Evolutionary conservation across 2,113 vertebrate species (phyloP).

Genomic region (Larimichthys crocea): DNA sequence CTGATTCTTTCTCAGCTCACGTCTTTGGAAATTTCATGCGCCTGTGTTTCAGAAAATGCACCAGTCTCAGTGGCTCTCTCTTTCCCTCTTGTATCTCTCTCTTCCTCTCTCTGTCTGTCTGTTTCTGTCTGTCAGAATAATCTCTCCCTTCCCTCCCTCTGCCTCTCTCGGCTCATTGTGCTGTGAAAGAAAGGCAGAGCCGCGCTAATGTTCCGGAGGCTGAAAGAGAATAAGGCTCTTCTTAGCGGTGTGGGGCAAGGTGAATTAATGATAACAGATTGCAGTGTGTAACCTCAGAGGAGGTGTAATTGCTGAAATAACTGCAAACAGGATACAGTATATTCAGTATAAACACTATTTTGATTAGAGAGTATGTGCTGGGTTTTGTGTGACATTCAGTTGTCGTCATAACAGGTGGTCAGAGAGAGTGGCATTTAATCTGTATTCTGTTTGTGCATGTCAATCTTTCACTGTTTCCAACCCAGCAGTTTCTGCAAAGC

Average conservation of each 20-base stretch:
- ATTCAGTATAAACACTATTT: background rate
- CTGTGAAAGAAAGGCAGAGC: slow-evolving; percentile 50
- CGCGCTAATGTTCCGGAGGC: slow-evolving; percentile 32
- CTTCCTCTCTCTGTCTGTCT: background rate
- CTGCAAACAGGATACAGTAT: background rate
- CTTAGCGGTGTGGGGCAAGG: slow-evolving; percentile 11
- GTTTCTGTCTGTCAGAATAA: background rate
- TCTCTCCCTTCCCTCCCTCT: slow-evolving; percentile 1
- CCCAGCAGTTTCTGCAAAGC: background rate
- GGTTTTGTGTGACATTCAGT: background rate
- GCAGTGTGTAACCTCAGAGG: background rate
- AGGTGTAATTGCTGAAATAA: background rate
- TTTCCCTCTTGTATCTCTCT: background rate
- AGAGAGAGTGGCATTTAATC: background rate
- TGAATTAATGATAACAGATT: slow-evolving; percentile 50
- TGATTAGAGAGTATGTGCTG: background rate
- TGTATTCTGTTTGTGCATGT: background rate
- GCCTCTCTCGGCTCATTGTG: slow-evolving; percentile 46
- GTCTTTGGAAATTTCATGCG: slow-evolving; percentile 4
- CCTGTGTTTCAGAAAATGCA: slow-evolving; percentile 27
- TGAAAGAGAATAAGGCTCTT: slow-evolving; percentile 40
- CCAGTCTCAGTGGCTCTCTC: slow-evolving; percentile 7
- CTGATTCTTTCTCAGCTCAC: background rate
- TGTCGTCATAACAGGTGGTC: background rate
- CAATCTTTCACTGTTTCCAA: background rate